Evolutionary conservation across 1,140 invertebrate genomes (phyloP).

Genomic region (Patella vulgata): DNA sequence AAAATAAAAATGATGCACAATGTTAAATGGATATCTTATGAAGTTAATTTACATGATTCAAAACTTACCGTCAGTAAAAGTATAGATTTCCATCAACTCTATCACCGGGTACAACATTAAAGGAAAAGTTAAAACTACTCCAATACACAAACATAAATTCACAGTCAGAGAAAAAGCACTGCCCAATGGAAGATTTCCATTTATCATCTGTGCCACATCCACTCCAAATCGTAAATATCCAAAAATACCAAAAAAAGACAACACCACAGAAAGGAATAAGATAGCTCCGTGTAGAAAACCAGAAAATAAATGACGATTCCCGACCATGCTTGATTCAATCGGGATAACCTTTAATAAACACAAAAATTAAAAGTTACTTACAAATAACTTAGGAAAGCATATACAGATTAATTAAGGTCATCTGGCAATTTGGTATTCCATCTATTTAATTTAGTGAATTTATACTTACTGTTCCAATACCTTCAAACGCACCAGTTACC

Average conservation of each 20-base stretch:
- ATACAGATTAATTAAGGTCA: too few species aligned
- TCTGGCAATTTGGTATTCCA: too few species aligned
- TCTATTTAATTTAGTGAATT: too few species aligned
- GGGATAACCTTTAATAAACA: conserved; percentile 56
- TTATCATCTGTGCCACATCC: conserved; percentile 57
- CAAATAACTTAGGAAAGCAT: too few species aligned
- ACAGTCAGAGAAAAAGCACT: conserved; percentile 39
- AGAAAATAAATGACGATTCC: conserved; percentile 58
- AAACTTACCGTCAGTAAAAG: conserved; percentile 54
- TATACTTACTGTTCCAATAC: conserved; percentile 60
- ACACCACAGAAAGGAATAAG: conserved; percentile 34
- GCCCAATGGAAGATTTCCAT: conserved; percentile 47
- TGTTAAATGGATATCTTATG: too few species aligned
- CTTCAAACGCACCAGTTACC: conserved; percentile 61
- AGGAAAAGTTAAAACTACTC: conserved; percentile 60
- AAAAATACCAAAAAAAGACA: conserved; percentile 55
- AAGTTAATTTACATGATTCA: too few species aligned
- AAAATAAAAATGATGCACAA: too few species aligned
- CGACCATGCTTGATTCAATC: conserved; percentile 63
- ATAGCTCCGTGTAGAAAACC: conserved; percentile 56
- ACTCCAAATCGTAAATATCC: conserved; percentile 59
- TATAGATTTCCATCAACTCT: conserved; percentile 54
- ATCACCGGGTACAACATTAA: conserved; percentile 61
- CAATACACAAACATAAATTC: conserved; percentile 56
- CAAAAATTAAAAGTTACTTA: too few species aligned